These are phyloP conservation scores for Littorina saxatilis DNA, from an alignment of 1,140 invertebrate species.

Conservation along the genomic window DNA sequence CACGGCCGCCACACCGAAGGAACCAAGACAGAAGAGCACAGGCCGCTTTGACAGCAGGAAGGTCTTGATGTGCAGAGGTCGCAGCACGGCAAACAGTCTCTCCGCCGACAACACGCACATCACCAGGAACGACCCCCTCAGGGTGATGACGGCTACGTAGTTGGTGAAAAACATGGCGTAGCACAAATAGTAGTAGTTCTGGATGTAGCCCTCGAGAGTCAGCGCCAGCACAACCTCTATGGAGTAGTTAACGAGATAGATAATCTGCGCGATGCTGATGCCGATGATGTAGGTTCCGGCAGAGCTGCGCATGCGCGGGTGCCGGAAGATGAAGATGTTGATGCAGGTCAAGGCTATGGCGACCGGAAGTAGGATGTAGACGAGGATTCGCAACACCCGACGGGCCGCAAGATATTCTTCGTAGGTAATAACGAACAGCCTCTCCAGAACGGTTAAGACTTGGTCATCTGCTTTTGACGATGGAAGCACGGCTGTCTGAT, in stretches of 20 bases:
- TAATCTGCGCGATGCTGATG: conserved; percentile 21
- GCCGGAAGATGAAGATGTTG: too few species aligned
- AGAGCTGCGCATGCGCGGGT: conserved; percentile 19
- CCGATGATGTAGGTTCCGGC: conserved; percentile 29
- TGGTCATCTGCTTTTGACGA: too few species aligned
- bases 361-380: too few species aligned
- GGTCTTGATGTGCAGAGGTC: conserved; percentile 15
- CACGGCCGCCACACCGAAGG: background rate
- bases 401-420: too few species aligned
- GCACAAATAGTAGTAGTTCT: background rate
- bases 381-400: too few species aligned
- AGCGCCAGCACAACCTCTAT: background rate
- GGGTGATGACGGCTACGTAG: background rate
- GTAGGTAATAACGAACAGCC: too few species aligned
- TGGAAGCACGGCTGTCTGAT: too few species aligned
- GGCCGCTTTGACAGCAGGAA: background rate
- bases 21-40: background rate
- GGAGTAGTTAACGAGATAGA: background rate
- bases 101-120: conserved; percentile 18
- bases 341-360: too few species aligned
- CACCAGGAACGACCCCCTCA: conserved; percentile 6
- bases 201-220: background rate
- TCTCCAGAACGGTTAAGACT: too few species aligned
- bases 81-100: conserved; percentile 27
- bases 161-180: background rate